A percentile compares a stretch with the other conserved stretches of the same genome.
Evolutionary conservation across 2,888 invertebrate genomes (phyloP).

Genomic region (Coleophora deauratella): DNA sequence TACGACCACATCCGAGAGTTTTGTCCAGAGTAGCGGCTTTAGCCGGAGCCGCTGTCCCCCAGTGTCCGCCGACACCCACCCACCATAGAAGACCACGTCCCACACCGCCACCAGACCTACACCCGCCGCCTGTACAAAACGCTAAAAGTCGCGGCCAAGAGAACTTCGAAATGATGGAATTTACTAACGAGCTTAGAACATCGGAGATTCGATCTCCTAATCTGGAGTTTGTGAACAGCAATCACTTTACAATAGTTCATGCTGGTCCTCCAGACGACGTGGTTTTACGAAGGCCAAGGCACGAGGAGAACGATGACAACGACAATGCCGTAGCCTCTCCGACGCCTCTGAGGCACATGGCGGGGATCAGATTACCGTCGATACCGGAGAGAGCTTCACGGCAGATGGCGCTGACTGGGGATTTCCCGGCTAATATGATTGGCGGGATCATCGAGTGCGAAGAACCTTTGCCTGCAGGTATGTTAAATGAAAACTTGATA

Average conservation of each 20-base stretch:
- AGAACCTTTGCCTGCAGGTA: slow-evolving; percentile 90
- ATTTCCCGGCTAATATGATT: slow-evolving; percentile 70
- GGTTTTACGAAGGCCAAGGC: slow-evolving; percentile 59
- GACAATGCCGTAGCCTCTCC: slow-evolving; percentile 71
- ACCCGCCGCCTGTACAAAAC: slow-evolving; percentile 67
- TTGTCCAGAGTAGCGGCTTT: slow-evolving; percentile 74
- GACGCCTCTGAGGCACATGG: slow-evolving; percentile 79
- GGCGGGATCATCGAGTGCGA: slow-evolving; percentile 78
- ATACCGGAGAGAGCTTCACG: slow-evolving; percentile 82
- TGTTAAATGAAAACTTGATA: slow-evolving; percentile 37
- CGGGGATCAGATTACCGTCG: slow-evolving; percentile 84
- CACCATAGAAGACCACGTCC: slow-evolving; percentile 83
- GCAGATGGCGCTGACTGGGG: slow-evolving; percentile 71
- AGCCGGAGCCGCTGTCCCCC: slow-evolving; percentile 73
- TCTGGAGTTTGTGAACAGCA: slow-evolving; percentile 71
- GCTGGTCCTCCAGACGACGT: slow-evolving; percentile 67
- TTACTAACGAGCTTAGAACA: slow-evolving; percentile 62
- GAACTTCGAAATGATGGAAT: slow-evolving; percentile 65
- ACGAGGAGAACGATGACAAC: slow-evolving; percentile 57
- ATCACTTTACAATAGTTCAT: slow-evolving; percentile 71
- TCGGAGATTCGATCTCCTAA: slow-evolving; percentile 71
- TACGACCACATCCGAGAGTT: slow-evolving; percentile 77
- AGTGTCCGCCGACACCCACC: slow-evolving; percentile 91
- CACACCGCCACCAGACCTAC: slow-evolving; percentile 71
- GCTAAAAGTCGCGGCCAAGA: slow-evolving; percentile 39